phyloP scores from a whole-genome alignment of 2,797 vertebrate genomes.

The Pogoniulus pusillus region DNA sequence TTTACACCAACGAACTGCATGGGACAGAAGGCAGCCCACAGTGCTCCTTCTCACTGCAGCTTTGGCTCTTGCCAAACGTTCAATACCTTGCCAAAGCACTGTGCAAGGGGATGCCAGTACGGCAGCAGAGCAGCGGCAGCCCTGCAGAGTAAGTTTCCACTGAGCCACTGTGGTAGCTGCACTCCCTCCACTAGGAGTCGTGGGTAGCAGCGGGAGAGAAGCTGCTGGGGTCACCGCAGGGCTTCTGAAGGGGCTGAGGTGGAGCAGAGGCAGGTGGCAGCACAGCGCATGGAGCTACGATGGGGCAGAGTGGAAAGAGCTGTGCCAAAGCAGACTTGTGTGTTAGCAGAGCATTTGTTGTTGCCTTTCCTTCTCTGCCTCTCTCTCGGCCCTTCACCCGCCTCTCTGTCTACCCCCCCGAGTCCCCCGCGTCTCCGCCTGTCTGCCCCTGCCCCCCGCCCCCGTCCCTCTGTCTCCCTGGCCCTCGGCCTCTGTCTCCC shows the following conservation, averaged over 20 bases:
- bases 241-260: background rate
- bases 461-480: no score
- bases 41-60: constrained; percentile 15
- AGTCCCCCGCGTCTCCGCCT: no score
- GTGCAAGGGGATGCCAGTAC: background rate
- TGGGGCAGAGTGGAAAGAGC: background rate
- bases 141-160: background rate
- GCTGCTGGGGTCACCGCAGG: background rate
- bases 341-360: background rate
- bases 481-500: no score
- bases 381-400: no score
- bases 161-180: constrained; percentile 6
- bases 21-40: constrained; percentile 9
- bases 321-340: background rate
- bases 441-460: no score
- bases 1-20: constrained; percentile 8
- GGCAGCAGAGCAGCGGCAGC: background rate
- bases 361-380: no score
- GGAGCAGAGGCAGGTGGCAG: background rate
- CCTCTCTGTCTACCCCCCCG: no score
- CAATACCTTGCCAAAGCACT: constrained; percentile 28
- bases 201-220: background rate
- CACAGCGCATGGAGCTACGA: background rate
- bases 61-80: constrained; percentile 26
- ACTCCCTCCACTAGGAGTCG: background rate